Evolutionary conservation across 2,113 vertebrate species (phyloP), one percentile per base, ranked within the genome.

Genomic region (Strigops habroptila): DNA sequence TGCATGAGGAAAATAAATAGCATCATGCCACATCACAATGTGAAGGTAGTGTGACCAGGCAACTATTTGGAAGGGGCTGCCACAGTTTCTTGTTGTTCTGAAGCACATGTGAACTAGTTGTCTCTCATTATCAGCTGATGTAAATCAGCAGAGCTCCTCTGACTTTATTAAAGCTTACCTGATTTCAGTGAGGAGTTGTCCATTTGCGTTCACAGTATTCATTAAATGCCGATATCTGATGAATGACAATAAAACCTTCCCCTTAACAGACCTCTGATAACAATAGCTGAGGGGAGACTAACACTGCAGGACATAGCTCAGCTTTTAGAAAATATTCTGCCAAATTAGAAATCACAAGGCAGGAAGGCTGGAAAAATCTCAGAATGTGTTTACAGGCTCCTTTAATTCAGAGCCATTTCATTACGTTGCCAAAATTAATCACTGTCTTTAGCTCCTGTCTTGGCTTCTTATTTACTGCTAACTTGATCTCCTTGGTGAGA

Each of bases 381-480:
- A 71, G 43, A 81, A 52, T 57, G 14, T 78, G 49, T 90, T 96
- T 95, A 71, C 57, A 86, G 69, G 35, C 35, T 86, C 41, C 62
- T 91, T 96, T 94, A 90, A 87, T 76, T 86, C 48, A 76, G 51
- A 53, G 62, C 8, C 65, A 86, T 96, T 93, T 94, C 76, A 92
- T 89, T 93, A 68, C 49, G 35, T 52, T 86, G 73, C 48, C 65
- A 84, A 81, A 95, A 92, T 94, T 92, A 96, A 94, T 94, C 92
- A 91, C 90, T 79, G 83, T 88, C 92, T 93, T 95, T 92, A 86
- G 44, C 39, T 88, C 68, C 52, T 76, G 60, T 90, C 93, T 75
- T 91, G 80, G 51, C 17, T 86, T 91, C 64, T 95, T 94, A 94
- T 96, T 96, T 94, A 92, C 85, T 94, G 64, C 52, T 80, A 75